These are phyloP conservation scores for Musca vetustissima DNA, from an alignment of 1,140 invertebrate species.

Conservation along the genomic window DNA sequence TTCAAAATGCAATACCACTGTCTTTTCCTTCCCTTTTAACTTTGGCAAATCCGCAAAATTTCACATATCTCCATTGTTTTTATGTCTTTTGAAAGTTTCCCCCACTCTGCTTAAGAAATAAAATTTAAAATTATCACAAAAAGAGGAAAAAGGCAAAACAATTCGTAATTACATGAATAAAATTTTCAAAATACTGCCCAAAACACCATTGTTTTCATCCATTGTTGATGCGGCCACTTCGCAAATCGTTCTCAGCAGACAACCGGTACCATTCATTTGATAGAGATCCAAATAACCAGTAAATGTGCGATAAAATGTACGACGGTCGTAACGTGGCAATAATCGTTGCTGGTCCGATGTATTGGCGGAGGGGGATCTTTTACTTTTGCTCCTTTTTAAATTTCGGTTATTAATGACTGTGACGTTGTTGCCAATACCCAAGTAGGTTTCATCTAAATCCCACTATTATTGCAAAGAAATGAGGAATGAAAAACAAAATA, in stretches of 20 bases:
- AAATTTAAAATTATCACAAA: neutral
- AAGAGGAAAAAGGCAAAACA: neutral
- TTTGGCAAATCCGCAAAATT: no score
- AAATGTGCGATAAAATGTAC: slow-evolving; percentile 44
- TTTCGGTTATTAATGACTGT: slow-evolving; percentile 40
- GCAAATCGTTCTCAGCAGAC: slow-evolving; percentile 58
- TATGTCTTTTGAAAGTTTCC: no score
- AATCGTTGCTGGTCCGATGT: slow-evolving; percentile 24
- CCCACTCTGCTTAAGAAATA: neutral
- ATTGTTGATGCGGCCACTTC: slow-evolving; percentile 55
- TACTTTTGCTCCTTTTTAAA: neutral
- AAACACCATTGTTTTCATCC: slow-evolving; percentile 56
- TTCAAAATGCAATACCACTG: no score
- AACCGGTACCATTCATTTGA: slow-evolving; percentile 59
- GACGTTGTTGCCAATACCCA: slow-evolving; percentile 43
- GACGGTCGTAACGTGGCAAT: slow-evolving; percentile 32
- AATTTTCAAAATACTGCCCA: slow-evolving; percentile 59
- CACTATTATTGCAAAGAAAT: slow-evolving; percentile 36
- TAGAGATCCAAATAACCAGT: slow-evolving; percentile 43
- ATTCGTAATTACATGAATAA: slow-evolving; percentile 57
- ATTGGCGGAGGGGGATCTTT: slow-evolving; percentile 12
- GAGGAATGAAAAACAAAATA: neutral
- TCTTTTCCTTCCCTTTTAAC: no score
- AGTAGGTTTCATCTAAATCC: slow-evolving; percentile 40
- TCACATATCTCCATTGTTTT: no score